Conservation (phyloP, 2,113 vertebrate species). For the Garra rufa region DNA sequence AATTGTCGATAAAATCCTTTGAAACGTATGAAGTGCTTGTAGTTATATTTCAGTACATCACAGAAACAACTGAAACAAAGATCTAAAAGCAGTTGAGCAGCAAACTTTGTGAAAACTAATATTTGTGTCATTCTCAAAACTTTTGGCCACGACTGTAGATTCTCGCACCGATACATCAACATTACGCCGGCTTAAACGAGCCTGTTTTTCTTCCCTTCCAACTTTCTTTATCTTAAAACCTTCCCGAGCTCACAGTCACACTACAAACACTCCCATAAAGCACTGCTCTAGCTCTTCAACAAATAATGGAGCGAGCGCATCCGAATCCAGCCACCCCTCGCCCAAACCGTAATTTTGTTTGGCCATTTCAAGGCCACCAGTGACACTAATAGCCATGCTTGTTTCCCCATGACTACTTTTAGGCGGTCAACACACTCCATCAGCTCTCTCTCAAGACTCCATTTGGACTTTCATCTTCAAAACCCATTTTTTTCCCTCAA, state of each 20-base stretch:
- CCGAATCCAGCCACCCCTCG: conserved; percentile 19
- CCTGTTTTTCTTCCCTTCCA: background rate
- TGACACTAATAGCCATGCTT: conserved; percentile 60
- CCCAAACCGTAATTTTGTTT: conserved; percentile 53
- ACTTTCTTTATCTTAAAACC: background rate
- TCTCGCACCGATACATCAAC: background rate
- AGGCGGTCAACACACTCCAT: conserved; percentile 70
- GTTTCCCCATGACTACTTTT: conserved; percentile 67
- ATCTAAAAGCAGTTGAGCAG: too few relatives aligned
- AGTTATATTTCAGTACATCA: too few relatives aligned
- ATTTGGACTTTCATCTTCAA: conserved; percentile 80
- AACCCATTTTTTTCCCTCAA: conserved; percentile 71
- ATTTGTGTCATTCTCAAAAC: too few relatives aligned
- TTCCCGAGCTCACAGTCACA: background rate
- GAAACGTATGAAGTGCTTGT: too few relatives aligned
- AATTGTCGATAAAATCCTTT: too few relatives aligned
- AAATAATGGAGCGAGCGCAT: conserved; percentile 41
- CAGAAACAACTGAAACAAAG: too few relatives aligned
- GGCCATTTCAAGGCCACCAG: conserved; percentile 46
- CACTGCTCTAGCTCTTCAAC: conserved; percentile 11
- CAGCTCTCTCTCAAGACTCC: conserved; percentile 66
- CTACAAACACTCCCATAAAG: conserved; percentile 37
- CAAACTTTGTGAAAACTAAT: too few relatives aligned
- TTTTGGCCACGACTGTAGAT: too few relatives aligned
- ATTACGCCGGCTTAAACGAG: background rate